Evolutionary conservation across 2,888 invertebrate genomes (phyloP), one percentile per base, ranked within the genome.

Genomic region (Drosophila ustulata): DNA sequence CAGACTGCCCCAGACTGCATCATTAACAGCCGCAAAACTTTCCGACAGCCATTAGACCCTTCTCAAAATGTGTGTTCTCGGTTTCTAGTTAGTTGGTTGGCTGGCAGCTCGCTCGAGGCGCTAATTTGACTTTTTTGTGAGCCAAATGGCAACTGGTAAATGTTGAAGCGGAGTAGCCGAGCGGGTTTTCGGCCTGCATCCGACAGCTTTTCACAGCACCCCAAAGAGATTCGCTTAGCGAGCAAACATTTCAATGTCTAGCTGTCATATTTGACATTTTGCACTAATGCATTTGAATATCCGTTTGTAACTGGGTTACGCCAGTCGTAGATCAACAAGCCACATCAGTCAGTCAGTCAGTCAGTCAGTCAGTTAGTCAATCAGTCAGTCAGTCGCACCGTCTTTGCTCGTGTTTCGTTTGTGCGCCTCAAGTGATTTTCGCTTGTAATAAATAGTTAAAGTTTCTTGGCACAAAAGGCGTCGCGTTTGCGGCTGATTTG

Each of bases 211-310:
- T 64, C 57, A 62, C 34, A 56, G 47, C 49, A 59, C 49, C 8
- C 34, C 43, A 23, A 30, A 41, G 28, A 34, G 34, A 41, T n/a
- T 18, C 18, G 43, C 43, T 18, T 43, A 50, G 51, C 46, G 65
- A 53, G 45, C 23, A 56, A 65, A 67, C 71, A 65, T 74, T 71
- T 70, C 64, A 63, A 52, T 64, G 70, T 57, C 79, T 66, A 71
- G 64, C 87, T 77, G 88, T 89, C 87, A 89, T 87, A 89, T 87
- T 77, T 72, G 84, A 86, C 89, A 83, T 86, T 88, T 56, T 64
- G 50, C 69, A 78, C 84, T 79, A 87, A 81, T 88, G 84, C 89
- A 88, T 88, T 84, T 88, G 88, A 83, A 85, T 83, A 78, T 66
- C 67, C 69, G 65, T 45, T 45, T 32, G 28, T 57, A 82, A 78